A percentile compares a stretch with the other conserved stretches of the same genome.
Conservation (phyloP, 1,140 invertebrate species). For the Radopholus similis region DNA sequence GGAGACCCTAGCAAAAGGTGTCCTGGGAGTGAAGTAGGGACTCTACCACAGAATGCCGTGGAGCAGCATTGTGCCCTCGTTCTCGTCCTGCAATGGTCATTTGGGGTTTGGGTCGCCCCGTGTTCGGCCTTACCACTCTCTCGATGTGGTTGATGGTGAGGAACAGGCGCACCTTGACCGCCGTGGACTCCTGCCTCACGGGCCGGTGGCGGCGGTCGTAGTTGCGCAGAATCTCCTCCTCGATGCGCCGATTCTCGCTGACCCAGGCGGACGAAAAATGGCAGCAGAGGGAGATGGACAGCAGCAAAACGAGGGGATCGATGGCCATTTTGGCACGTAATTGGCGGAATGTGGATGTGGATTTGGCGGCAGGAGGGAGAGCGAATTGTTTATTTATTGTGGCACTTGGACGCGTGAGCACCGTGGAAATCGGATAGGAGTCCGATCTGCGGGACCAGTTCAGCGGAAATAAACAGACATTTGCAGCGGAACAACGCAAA, state of each 20-base stretch:
- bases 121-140: conserved; percentile 32
- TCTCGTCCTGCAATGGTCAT: conserved; percentile 41
- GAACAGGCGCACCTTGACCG: conserved; percentile 34
- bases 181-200: conserved; percentile 41
- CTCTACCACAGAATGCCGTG: conserved; percentile 47
- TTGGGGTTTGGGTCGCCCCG: background rate
- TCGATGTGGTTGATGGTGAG: conserved; percentile 47
- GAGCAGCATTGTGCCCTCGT: conserved; percentile 55
- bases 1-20: conserved; percentile 20
- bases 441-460: too few species aligned
- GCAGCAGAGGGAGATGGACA: too few species aligned
- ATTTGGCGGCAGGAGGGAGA: too few species aligned
- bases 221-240: conserved; percentile 31
- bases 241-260: conserved; percentile 29
- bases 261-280: too few species aligned
- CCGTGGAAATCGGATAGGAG: too few species aligned
- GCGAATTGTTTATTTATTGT: too few species aligned
- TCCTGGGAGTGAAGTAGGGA: background rate
- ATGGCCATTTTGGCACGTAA: too few species aligned
- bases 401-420: too few species aligned
- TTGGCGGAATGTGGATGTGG: too few species aligned
- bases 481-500: too few species aligned
- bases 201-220: conserved; percentile 43
- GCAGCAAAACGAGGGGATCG: too few species aligned
- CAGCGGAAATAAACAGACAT: too few species aligned